phyloP scores from a whole-genome alignment of 64 coral and sea anemone genomes.

The Astreopora myriophthalma region DNA sequence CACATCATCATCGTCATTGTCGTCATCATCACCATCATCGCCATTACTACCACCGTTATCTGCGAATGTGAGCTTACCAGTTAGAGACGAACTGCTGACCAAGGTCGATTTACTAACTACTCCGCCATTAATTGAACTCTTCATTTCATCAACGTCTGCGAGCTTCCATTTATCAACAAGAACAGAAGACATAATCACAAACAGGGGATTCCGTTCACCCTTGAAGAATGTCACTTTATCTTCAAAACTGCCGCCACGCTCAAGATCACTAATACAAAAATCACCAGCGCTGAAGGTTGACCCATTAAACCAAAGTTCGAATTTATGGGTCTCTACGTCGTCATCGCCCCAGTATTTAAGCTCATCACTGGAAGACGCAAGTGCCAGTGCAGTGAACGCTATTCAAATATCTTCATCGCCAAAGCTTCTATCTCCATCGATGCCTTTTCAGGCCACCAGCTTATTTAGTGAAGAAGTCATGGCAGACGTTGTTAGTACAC shows the following conservation, averaged over 20 bases:
- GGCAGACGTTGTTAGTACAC: background rate
- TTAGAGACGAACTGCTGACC: background rate
- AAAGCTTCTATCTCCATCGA: background rate
- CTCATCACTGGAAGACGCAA: background rate
- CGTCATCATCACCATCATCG: background rate
- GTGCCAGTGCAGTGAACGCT: too few relatives aligned
- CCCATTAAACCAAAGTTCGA: background rate
- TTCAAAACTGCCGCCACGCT: too few relatives aligned
- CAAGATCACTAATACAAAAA: background rate
- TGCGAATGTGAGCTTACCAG: background rate
- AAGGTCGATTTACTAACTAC: background rate
- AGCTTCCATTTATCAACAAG: background rate
- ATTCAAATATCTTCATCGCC: background rate
- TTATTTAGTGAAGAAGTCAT: background rate
- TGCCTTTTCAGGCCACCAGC: background rate
- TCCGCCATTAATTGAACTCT: background rate
- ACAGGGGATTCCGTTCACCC: background rate
- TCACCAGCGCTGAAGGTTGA: background rate
- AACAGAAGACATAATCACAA: background rate
- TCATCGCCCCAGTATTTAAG: background rate
- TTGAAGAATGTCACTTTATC: background rate
- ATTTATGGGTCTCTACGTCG: background rate
- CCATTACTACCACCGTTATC: background rate
- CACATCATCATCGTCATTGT: background rate
- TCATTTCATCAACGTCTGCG: background rate